Evolutionary conservation across 1,140 invertebrate genomes (phyloP).

Genomic region (Calephelis nemesis): DNA sequence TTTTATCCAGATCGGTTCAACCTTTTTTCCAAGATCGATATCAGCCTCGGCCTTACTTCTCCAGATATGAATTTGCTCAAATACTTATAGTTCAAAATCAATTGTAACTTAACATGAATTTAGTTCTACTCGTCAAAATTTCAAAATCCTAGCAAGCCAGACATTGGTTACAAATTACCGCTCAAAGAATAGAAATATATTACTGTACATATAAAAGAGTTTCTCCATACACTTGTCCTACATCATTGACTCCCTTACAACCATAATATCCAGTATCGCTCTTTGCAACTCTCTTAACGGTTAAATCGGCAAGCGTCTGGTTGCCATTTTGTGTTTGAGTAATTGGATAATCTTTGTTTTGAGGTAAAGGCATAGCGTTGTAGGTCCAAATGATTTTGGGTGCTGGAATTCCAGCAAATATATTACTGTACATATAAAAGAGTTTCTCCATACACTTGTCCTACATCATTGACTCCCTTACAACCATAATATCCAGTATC

Average conservation of each 20-base stretch:
- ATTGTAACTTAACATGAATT: background rate
- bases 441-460: slow-evolving; percentile 47
- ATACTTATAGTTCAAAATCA: background rate
- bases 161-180: no score
- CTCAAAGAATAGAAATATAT: background rate
- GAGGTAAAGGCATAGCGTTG: slow-evolving; percentile 41
- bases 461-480: slow-evolving; percentile 41
- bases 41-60: background rate
- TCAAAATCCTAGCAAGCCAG: no score
- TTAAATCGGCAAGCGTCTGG: slow-evolving; percentile 36
- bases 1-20: no score
- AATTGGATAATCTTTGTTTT: slow-evolving; percentile 21
- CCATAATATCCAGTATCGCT: slow-evolving; percentile 54
- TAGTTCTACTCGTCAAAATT: no score
- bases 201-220: slow-evolving; percentile 26
- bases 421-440: slow-evolving; percentile 15
- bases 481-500: slow-evolving; percentile 61
- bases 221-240: slow-evolving; percentile 48
- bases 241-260: slow-evolving; percentile 43
- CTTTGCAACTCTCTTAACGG: slow-evolving; percentile 41
- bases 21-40: no score
- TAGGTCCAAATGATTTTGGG: slow-evolving; percentile 43
- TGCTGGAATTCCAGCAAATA: slow-evolving; percentile 31
- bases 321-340: slow-evolving; percentile 22
- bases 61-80: background rate